Conservation (phyloP, 64 coral and sea anemone species). For the Exaiptasia diaphana region DNA sequence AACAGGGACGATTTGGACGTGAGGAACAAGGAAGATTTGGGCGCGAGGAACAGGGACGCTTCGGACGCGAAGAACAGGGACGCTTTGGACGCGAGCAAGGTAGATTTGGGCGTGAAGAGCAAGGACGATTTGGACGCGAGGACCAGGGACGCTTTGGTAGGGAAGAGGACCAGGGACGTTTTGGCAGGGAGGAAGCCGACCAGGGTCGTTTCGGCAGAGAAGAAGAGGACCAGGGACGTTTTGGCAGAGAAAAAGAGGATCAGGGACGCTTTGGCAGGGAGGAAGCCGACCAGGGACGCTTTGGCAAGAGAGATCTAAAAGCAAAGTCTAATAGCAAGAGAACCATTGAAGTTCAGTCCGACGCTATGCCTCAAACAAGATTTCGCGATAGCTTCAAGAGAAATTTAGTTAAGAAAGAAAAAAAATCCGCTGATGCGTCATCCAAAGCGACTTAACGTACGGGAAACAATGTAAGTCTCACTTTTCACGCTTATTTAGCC, state of each 20-base stretch:
- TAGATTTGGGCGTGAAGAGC: neutral
- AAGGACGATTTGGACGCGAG: slow-evolving; percentile 40
- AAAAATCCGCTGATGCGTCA: neutral
- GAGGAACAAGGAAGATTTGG: slow-evolving; percentile 54
- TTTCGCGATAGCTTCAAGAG: neutral
- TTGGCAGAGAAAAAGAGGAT: slow-evolving; percentile 18
- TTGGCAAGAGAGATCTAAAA: neutral
- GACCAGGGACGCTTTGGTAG: slow-evolving; percentile 46
- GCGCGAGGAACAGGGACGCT: slow-evolving; percentile 26
- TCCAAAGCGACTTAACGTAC: neutral
- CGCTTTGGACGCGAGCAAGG: slow-evolving; percentile 18
- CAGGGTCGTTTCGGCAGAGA: slow-evolving; percentile 43
- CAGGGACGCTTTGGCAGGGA: slow-evolving; percentile 39
- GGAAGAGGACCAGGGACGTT: slow-evolving; percentile 20
- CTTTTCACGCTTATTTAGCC: too few species aligned
- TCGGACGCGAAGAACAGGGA: slow-evolving; percentile 19
- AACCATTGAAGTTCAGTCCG: neutral
- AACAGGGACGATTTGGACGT: slow-evolving; percentile 39
- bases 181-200: slow-evolving; percentile 18
- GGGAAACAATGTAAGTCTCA: too few species aligned
- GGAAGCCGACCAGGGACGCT: slow-evolving; percentile 52
- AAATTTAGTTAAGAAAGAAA: neutral
- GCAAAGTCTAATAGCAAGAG: neutral
- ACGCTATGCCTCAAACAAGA: slow-evolving; percentile 9
- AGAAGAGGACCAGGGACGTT: slow-evolving; percentile 23